Percentiles rank a stretch among this genome's conserved stretches.
Evolutionary conservation across 2,888 invertebrate species (phyloP).

Genomic region (Argynnis bischoffii): DNA sequence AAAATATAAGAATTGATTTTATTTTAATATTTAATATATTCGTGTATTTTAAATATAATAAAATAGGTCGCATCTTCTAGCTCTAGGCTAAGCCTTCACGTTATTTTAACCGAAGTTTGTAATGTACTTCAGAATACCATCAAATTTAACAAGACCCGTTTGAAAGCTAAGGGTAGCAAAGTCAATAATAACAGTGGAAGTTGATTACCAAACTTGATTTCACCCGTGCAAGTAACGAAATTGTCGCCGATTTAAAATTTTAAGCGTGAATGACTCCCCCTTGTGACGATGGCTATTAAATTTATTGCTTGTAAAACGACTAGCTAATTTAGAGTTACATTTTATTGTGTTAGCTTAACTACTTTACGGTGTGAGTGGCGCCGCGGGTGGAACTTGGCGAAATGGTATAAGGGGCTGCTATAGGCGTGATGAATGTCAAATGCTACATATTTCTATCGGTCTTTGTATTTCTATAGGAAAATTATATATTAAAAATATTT

Average conservation of each 20-base stretch:
- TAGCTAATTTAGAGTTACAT: constrained; percentile 78
- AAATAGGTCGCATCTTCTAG: too few relatives aligned
- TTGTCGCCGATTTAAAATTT: constrained; percentile 73
- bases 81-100: background rate
- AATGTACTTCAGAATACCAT: constrained; percentile 15
- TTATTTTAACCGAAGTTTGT: constrained; percentile 2
- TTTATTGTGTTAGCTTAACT: constrained; percentile 80
- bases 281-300: constrained; percentile 70
- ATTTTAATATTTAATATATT: too few relatives aligned
- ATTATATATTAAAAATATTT: background rate
- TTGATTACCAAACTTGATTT: constrained; percentile 66
- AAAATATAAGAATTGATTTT: too few relatives aligned
- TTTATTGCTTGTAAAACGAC: constrained; percentile 81
- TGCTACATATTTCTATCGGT: background rate
- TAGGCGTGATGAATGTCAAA: constrained; percentile 6
- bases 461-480: background rate
- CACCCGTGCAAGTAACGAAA: constrained; percentile 58
- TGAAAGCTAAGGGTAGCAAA: constrained; percentile 42
- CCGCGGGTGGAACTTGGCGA: constrained; percentile 58
- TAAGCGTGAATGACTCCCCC: constrained; percentile 60
- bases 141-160: constrained; percentile 19
- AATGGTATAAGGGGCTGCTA: constrained; percentile 33
- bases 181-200: constrained; percentile 62
- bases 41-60: too few relatives aligned
- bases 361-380: constrained; percentile 63